A percentile compares a stretch with the other conserved stretches of the same genome.
These are phyloP conservation scores for Choristoneura rosaceana DNA, from an alignment of 2,888 invertebrate genomes.

Conservation along the genomic window DNA sequence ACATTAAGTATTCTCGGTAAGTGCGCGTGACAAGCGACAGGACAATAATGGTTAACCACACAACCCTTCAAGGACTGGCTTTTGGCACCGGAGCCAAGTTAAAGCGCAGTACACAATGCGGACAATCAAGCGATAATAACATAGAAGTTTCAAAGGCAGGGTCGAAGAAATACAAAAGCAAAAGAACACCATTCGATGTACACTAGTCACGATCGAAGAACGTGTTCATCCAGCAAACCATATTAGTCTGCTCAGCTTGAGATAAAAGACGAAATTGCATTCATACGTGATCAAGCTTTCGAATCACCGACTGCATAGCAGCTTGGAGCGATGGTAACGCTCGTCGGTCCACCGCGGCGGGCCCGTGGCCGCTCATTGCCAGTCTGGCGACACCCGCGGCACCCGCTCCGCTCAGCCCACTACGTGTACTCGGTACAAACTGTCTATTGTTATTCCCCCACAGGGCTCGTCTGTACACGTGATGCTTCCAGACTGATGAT, in stretches of 20 bases:
- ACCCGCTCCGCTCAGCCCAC: slow-evolving; percentile 49
- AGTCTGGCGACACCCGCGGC: slow-evolving; percentile 47
- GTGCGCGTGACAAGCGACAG: slow-evolving; percentile 26
- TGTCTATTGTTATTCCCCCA: slow-evolving; percentile 64
- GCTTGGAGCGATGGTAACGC: slow-evolving; percentile 10
- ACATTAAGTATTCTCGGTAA: slow-evolving; percentile 31
- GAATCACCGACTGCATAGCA: slow-evolving; percentile 9
- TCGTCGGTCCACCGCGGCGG: not conserved
- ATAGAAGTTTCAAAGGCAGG: not conserved
- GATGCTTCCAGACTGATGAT: slow-evolving; percentile 47
- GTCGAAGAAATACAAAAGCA: not conserved
- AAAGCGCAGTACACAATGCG: not conserved
- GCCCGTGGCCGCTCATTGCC: slow-evolving; percentile 41
- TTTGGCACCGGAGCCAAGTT: slow-evolving; percentile 38
- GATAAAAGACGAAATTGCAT: slow-evolving; percentile 16
- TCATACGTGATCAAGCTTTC: slow-evolving; percentile 23
- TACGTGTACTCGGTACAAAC: slow-evolving; percentile 68
- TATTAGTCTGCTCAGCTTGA: slow-evolving; percentile 21
- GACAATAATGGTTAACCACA: slow-evolving; percentile 37
- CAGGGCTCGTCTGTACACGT: slow-evolving; percentile 55
- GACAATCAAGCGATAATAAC: not conserved
- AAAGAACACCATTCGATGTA: not conserved
- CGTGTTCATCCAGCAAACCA: slow-evolving; percentile 19
- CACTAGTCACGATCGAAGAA: not conserved
- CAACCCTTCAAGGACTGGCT: slow-evolving; percentile 36